Evolutionary conservation across 2,797 vertebrate species (phyloP), one percentile per base, ranked within the genome.

Genomic region (Liparis tanakae): DNA sequence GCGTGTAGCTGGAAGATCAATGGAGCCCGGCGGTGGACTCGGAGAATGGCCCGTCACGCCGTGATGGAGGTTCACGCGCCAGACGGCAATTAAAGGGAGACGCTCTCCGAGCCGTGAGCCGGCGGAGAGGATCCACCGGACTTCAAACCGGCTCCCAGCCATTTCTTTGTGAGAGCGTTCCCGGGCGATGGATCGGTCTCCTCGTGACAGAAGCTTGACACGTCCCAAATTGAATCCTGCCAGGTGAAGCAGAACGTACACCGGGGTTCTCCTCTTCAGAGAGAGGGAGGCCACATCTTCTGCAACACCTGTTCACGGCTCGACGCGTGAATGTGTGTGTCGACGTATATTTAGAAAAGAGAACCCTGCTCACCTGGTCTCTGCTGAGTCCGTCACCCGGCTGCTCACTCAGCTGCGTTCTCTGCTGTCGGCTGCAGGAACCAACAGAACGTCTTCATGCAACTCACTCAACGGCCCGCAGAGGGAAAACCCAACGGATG

Each of bases 121-220:
- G 39, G 12, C 39, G 10, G 12, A n/a, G 58, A 30, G 33, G 46
- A 66, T 25, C 18, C 39, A 30, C 7, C 39, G 7, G 30, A 36
- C 50, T 80, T 48, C 70, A 69, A 43, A 25, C 10, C 25, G 48
- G 25, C 15, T 17, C 8, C 34, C 48, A 66, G 37, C 44, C 7
- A 56, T 65, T 60, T 62, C 3, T 74, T 59, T 72, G 37, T 53
- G 72, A 73, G 59, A 66, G 65, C 61, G 56, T 30, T 55, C 55
- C 15, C 7, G 3, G 13, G 61, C 48, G 41, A 50, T 50, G 48
- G 55, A 73, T 59, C 56, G 8, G 71, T 81, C 76, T 75, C 78
- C 75, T 81, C 76, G 75, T 53, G 67, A 79, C 67, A 5, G 54
- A 69, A 74, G 48, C 62, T 48, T 15, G 3, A 30, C 30, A 1